Conservation (phyloP, 2,113 vertebrate species). For the Bujurquina vittata region DNA sequence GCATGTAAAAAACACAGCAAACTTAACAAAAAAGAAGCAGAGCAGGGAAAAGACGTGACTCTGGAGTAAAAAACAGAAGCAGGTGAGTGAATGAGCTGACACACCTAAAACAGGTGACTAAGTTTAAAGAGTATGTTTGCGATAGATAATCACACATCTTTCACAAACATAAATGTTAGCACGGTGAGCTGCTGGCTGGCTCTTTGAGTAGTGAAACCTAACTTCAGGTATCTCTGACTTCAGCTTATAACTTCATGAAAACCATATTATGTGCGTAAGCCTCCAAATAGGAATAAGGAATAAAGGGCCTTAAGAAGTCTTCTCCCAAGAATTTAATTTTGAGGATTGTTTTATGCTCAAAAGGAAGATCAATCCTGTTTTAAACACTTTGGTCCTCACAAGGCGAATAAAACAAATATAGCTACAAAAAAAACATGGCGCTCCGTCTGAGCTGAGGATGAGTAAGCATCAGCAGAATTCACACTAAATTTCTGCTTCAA, state of each 20-base stretch:
- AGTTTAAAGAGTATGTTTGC: neutral
- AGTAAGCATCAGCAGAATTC: neutral
- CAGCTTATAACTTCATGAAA: too few relatives aligned
- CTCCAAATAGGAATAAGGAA: too few relatives aligned
- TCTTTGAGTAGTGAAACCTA: too few relatives aligned
- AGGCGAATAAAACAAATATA: neutral
- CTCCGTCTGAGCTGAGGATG: slow-evolving; percentile 11
- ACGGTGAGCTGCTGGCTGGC: neutral
- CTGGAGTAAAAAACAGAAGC: rapidly evolving
- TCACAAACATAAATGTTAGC: neutral
- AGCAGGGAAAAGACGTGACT: neutral
- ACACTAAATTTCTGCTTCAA: neutral
- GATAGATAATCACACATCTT: neutral
- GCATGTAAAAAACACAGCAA: neutral
- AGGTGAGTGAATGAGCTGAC: neutral
- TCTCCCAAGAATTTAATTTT: neutral
- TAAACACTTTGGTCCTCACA: neutral
- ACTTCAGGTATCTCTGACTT: too few relatives aligned
- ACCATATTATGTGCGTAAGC: too few relatives aligned
- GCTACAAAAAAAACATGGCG: neutral
- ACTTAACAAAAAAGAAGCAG: neutral
- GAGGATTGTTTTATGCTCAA: neutral
- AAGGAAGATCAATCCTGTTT: neutral
- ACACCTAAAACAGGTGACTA: neutral
- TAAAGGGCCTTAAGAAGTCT: neutral